Base-by-base conservation (phyloP, 2,888 invertebrate genomes). In the Taphrorychus bicolor region DNA sequence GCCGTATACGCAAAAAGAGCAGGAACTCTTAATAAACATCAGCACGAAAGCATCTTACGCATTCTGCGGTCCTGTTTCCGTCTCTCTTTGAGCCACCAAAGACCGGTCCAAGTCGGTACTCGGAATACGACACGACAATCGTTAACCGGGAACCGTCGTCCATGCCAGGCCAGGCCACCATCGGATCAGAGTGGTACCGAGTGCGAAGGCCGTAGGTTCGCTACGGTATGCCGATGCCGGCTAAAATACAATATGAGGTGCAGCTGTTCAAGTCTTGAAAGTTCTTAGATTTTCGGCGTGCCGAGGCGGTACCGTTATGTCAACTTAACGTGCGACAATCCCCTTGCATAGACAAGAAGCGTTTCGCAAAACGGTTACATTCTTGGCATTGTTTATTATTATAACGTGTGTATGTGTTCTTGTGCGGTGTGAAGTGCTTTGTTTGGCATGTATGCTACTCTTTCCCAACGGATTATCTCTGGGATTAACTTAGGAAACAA, bases 331-430 rank as follows among this genome's bases (percentile, higher is more conserved):
- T 45, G 51, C 51, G 51, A 51, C 51, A 51, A 51, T 51, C 51
- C 21, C 51, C 14, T 45, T 17, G 18, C 45, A 18, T 45, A 17
- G 7, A 5, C 9, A 21, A 51, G 22, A 18, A 51, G 19, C 17
- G 51, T 51, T 51, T 51, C 51, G 51, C 51, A 18, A 51, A 51
- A 51, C 51, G 51, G 51, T 51, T 21, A 51, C 51, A 51, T 51
- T 51, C 7, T 21, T 19, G 51, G 51, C 22, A 51, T 51, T 51
- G 22, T 51, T 51, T 51, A 51, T 51, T 51, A 18, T 45, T 14
- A 17, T 45, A 17, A 17, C 45, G 19, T 18, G 51, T 51, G 45
- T 45, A 45, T 19, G 51, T 17, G 45, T 32, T 32, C 32, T 32
- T 32, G 32, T 11, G 32, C 9, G 1, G 45, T 17, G 18, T 14